These are phyloP conservation scores for Bombyx mandarina DNA, from an alignment of 1,140 invertebrate species.

Conservation along the genomic window DNA sequence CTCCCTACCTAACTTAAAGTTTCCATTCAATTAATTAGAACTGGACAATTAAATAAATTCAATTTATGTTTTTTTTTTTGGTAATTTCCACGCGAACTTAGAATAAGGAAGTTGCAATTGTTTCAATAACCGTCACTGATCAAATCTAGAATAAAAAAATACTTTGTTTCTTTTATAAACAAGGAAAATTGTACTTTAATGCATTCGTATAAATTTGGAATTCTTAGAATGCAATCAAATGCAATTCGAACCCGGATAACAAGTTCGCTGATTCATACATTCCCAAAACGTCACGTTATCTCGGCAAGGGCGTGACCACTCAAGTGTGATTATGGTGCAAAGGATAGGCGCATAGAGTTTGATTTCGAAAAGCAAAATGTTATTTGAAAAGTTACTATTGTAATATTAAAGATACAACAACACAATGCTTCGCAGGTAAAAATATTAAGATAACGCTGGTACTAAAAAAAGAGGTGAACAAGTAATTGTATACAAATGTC, in stretches of 20 bases:
- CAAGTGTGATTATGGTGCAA: conserved; percentile 1
- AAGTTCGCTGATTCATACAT: not conserved
- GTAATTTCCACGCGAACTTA: too few relatives aligned
- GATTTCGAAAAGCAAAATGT: not conserved
- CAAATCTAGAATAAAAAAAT: not conserved
- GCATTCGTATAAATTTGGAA: not conserved
- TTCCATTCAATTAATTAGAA: too few relatives aligned
- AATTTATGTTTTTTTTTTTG: too few relatives aligned
- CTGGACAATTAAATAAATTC: too few relatives aligned
- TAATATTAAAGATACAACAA: too few relatives aligned
- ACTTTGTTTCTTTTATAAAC: not conserved
- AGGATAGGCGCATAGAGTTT: not conserved
- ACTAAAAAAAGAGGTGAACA: too few relatives aligned
- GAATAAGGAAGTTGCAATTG: too few relatives aligned
- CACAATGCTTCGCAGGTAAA: too few relatives aligned
- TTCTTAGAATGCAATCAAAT: not conserved
- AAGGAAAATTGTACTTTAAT: not conserved
- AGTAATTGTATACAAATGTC: too few relatives aligned
- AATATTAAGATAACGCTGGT: too few relatives aligned
- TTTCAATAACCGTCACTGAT: not conserved
- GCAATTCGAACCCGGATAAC: not conserved
- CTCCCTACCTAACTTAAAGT: too few relatives aligned
- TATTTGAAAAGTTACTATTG: too few relatives aligned
- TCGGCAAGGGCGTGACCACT: not conserved
- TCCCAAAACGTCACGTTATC: not conserved